phyloP scores from a whole-genome alignment of 1,140 invertebrate genomes.

The Luehdorfia chinensis region DNA sequence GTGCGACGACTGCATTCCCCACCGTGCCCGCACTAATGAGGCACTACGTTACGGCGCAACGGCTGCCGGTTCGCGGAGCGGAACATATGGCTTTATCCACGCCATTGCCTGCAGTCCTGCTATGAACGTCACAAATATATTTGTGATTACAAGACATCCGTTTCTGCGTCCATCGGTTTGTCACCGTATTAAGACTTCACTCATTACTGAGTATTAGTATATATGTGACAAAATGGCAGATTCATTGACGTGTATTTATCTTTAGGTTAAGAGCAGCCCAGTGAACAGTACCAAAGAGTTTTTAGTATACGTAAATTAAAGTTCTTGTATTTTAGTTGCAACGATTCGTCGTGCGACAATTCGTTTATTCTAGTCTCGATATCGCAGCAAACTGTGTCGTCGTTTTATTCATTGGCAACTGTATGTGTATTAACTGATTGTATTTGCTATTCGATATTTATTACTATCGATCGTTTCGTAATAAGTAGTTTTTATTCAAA shows the following conservation, averaged over 20 bases:
- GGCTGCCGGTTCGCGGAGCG: slow-evolving; percentile 94
- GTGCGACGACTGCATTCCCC: slow-evolving; percentile 93
- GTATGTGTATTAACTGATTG: background rate
- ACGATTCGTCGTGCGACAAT: background rate
- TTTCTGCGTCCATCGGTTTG: background rate
- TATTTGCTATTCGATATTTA: too few relatives aligned
- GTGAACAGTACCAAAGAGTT: slow-evolving; percentile 69
- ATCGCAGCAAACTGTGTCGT: slow-evolving; percentile 36
- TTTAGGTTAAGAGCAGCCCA: slow-evolving; percentile 53
- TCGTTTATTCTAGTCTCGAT: slow-evolving; percentile 53
- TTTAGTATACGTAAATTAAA: too few relatives aligned
- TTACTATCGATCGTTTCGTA: too few relatives aligned
- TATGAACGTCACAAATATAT: slow-evolving; percentile 48
- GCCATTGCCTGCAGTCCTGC: slow-evolving; percentile 91
- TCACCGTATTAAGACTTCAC: slow-evolving; percentile 13
- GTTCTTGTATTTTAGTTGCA: slow-evolving; percentile 20
- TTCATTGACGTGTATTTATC: slow-evolving; percentile 40
- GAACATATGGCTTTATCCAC: slow-evolving; percentile 96
- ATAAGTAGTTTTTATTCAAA: too few relatives aligned
- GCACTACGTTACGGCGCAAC: slow-evolving; percentile 93
- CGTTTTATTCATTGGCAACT: background rate
- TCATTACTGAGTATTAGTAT: too few relatives aligned
- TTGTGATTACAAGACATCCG: slow-evolving; percentile 9
- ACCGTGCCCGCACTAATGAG: slow-evolving; percentile 95
- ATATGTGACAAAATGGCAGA: slow-evolving; percentile 37